phyloP scores from a whole-genome alignment of 2,797 vertebrate species.

The Discoglossus pictus region DNA sequence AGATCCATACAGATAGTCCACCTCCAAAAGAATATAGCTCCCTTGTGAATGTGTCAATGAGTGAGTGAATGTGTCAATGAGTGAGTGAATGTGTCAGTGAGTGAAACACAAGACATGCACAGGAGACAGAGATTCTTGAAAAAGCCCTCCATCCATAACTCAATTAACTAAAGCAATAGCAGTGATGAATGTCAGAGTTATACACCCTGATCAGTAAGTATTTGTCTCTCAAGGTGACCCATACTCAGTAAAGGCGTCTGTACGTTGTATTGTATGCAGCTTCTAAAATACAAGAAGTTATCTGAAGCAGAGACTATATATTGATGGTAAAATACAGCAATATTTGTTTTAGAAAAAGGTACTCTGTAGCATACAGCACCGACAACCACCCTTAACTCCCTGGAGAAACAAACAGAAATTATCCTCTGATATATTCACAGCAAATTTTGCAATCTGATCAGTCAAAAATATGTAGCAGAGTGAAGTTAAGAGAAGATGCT shows the following conservation, averaged over 20 bases:
- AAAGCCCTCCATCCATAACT: not conserved
- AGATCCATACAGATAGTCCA: no score
- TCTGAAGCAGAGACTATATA: no score
- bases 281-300: no score
- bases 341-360: no score
- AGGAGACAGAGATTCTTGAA: not conserved
- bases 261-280: not conserved
- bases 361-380: no score
- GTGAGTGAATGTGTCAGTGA: no score
- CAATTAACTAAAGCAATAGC: not conserved
- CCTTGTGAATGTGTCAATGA: not conserved
- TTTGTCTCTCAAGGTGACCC: not conserved
- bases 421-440: conserved; percentile 2
- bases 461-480: no score
- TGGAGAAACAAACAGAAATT: not conserved
- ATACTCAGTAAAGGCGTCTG: no score
- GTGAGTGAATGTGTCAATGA: conserved; percentile 3
- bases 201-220: not conserved
- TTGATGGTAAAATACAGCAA: no score
- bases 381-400: no score
- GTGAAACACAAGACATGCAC: not conserved
- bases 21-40: not conserved
- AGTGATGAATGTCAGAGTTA: not conserved
- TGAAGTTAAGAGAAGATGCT: no score
- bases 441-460: no score